Evolutionary conservation across 1,140 invertebrate genomes (phyloP), one percentile per base, ranked within the genome.

Genomic region (Ceratosolen fusciceps): DNA sequence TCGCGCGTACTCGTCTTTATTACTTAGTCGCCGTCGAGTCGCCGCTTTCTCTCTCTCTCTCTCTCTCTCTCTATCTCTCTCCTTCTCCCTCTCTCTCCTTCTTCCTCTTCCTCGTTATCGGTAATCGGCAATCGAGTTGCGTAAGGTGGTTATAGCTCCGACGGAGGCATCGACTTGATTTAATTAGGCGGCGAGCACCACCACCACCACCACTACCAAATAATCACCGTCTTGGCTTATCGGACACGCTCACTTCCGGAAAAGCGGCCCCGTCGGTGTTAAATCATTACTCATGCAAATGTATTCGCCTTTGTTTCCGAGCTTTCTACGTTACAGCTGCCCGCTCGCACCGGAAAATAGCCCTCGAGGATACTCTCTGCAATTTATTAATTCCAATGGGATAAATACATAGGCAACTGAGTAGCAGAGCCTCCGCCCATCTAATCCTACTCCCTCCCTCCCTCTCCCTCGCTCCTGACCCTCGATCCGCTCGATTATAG

Each of bases 161-260:
- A 71, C 67, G 26, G 67, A 49, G 37, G 12, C n/a, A 47, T 43
- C n/a, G 39, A 12, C 26, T 79, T 71, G 16, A 72, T 80, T 77
- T 52, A 80, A 82, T 82, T 72, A 77, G 73, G 43, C 47, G 21
- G n/a, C n/a, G n/a, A n/a, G n/a, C n/a, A n/a, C n/a, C n/a, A n/a
- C n/a, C n/a, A n/a, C n/a, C n/a, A n/a, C n/a, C n/a, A n/a, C n/a
- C n/a, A n/a, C n/a, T n/a, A n/a, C n/a, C n/a, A n/a, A n/a, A n/a
- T n/a, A n/a, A n/a, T n/a, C n/a, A 62, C 47, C 68, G 9, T 80
- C 26, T 80, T 73, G 71, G 54, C 67, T 75, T 79, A 68, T 74
- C 78, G 68, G 26, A 0, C 24, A 19, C n/a, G 26, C 19, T 71
- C 71, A 16, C 31, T 58, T 37, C 16, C 31, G 67, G 52, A 12